Evolutionary conservation across 2,888 invertebrate species (phyloP).

Genomic region (Caenorhabditis japonica): DNA sequence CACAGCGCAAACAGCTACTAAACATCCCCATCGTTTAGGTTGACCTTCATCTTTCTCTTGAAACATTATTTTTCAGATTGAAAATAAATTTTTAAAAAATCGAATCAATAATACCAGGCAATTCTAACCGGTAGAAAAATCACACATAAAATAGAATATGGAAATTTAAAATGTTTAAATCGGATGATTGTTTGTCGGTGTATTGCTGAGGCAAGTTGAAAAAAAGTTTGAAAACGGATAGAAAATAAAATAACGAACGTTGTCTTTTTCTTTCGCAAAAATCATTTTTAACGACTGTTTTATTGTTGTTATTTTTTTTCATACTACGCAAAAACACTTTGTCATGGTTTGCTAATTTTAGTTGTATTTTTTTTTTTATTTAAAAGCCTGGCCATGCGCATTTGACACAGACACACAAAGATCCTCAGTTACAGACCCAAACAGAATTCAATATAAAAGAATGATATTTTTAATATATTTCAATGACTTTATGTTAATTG

Average conservation of each 20-base stretch:
- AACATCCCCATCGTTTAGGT: conserved; percentile 69
- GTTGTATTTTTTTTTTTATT: conserved; percentile 5
- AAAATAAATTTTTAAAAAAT: conserved; percentile 6
- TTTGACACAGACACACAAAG: too few relatives aligned
- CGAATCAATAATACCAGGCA: background rate
- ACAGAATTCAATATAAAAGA: too few relatives aligned
- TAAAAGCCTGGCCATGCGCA: too few relatives aligned
- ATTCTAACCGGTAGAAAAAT: too few relatives aligned
- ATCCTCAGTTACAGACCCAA: too few relatives aligned
- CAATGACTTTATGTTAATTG: too few relatives aligned
- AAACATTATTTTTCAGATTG: conserved; percentile 20
- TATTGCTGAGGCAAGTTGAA: background rate
- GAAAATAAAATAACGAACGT: background rate
- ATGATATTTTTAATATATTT: too few relatives aligned
- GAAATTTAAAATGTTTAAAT: background rate
- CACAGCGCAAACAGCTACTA: conserved; percentile 51
- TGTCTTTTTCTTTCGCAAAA: background rate
- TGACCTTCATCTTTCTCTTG: conserved; percentile 66
- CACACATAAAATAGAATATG: background rate
- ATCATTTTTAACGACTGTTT: background rate
- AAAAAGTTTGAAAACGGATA: background rate
- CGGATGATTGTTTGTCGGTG: conserved; percentile 1
- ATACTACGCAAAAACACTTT: background rate
- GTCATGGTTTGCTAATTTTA: background rate
- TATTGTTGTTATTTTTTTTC: background rate